Conservation (phyloP, 1,140 invertebrate genomes). For the Cephus cinctus region DNA sequence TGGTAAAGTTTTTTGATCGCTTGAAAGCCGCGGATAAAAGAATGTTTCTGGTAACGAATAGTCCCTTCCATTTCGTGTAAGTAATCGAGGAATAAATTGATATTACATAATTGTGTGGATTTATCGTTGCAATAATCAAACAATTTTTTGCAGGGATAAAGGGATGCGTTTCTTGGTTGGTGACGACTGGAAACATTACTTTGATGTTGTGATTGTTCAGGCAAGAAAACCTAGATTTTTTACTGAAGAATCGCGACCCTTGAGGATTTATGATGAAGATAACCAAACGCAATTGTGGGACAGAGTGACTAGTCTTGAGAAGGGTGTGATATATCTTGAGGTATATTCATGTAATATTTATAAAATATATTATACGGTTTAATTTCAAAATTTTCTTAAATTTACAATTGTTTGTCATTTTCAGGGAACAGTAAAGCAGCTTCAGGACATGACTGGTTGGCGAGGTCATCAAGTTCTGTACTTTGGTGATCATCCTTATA, state of each 20-base stretch:
- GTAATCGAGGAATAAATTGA: constrained; percentile 44
- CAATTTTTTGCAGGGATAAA: constrained; percentile 70
- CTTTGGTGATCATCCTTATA: constrained; percentile 98
- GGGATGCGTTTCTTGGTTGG: constrained; percentile 92
- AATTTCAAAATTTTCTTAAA: constrained; percentile 7
- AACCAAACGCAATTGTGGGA: constrained; percentile 87
- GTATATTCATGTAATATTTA: constrained; percentile 52
- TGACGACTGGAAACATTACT: constrained; percentile 84
- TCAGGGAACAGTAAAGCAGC: constrained; percentile 87
- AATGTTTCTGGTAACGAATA: constrained; percentile 95
- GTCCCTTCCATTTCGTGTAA: constrained; percentile 96
- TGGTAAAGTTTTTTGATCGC: constrained; percentile 76
- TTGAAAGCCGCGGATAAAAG: constrained; percentile 78
- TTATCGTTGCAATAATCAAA: constrained; percentile 8
- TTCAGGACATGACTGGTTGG: constrained; percentile 93
- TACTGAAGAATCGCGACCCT: constrained; percentile 85
- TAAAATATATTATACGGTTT: constrained; percentile 8
- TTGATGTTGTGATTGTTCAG: constrained; percentile 93
- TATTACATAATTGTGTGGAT: background rate
- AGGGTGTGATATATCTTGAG: constrained; percentile 91
- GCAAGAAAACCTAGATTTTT: constrained; percentile 96
- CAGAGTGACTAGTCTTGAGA: constrained; percentile 81
- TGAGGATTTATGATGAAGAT: constrained; percentile 83
- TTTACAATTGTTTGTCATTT: background rate
- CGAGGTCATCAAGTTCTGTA: constrained; percentile 89